Base-by-base conservation (phyloP, 2,113 vertebrate genomes). In the Lagopus muta region DNA sequence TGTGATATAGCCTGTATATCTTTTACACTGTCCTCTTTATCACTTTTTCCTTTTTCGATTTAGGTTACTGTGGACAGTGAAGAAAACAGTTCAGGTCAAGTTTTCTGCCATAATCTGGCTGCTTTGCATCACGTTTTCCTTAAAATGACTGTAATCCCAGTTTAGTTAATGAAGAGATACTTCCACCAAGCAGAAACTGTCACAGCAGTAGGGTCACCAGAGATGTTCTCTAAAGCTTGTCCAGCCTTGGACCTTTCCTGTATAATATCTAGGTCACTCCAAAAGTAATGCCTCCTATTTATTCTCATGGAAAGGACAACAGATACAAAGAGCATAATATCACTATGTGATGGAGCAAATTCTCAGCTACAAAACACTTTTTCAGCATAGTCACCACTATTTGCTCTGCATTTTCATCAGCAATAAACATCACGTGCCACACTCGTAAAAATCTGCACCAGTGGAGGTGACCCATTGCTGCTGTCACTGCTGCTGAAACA, bases 221-320 rank as follows among this genome's bases (percentile, higher is more conserved):
- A 55, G 34, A 30, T 7, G 9, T 57, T 57, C 43, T 82, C 24
- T 17, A 67, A 10, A 0, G 0, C 34, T 20, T 60, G 42, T 36
- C 52, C 62, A 89, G 54, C 28, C 57, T 64, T 1, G 2, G 21
- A 16, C 13, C 47, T 40, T 12, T 50, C 70, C 67, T 60, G 25
- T 20, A 57, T 36, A 52, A 15, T 61, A 34, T 72, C 27, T 28
- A 54, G 52, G 27, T 30, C 52, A 54, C 52, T 54, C 27, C 27
- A 54, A 30, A 54, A 17, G 52, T 54, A 54, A 54, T 54, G 52
- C 27, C 27, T 54, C 15, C 52, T 54, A 28, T 54, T 30, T 30
- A 54, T 30, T 30, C 52, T 28, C 52, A 16, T 54, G 52, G 52
- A 30, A 54, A 54, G 10, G 27, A 54, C 27, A 30, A 17, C 27